A percentile compares a stretch with the other conserved stretches of the same genome.
These are phyloP conservation scores for Macrocentrus cingulum DNA, from an alignment of 1,140 invertebrate species.

Conservation along the genomic window DNA sequence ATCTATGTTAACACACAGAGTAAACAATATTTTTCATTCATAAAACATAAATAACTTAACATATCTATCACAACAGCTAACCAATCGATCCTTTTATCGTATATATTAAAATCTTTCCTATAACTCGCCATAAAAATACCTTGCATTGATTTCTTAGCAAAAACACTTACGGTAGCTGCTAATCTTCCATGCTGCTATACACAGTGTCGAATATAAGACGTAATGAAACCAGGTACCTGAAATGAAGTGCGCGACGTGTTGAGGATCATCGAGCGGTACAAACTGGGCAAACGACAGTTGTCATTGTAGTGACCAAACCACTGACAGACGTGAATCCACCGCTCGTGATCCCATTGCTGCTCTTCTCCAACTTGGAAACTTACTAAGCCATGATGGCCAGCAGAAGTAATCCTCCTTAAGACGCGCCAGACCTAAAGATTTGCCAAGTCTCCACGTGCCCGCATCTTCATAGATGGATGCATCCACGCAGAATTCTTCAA, in stretches of 20 bases:
- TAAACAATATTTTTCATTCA: too few species aligned
- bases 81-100: conserved; percentile 6
- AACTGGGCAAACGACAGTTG: neutral
- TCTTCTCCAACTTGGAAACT: conserved; percentile 3
- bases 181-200: neutral
- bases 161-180: neutral
- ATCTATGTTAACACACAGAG: too few species aligned
- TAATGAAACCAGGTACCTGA: conserved; percentile 8
- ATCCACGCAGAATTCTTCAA: too few species aligned
- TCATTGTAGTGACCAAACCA: conserved; percentile 2
- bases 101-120: neutral
- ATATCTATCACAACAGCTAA: neutral
- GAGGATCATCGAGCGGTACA: conserved; percentile 14
- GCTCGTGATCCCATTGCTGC: conserved; percentile 6
- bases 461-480: too few species aligned
- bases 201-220: conserved; percentile 1
- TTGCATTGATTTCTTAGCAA: too few species aligned
- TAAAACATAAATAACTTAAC: neutral
- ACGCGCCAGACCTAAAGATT: neutral
- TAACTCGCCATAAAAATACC: too few species aligned
- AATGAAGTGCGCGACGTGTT: neutral
- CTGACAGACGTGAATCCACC: conserved; percentile 8
- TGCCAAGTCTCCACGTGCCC: too few species aligned
- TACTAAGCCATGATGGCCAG: neutral
- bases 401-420: too few species aligned